Evolutionary conservation across 2,888 invertebrate species (phyloP).

Genomic region (Cryptus viduatorius): DNA sequence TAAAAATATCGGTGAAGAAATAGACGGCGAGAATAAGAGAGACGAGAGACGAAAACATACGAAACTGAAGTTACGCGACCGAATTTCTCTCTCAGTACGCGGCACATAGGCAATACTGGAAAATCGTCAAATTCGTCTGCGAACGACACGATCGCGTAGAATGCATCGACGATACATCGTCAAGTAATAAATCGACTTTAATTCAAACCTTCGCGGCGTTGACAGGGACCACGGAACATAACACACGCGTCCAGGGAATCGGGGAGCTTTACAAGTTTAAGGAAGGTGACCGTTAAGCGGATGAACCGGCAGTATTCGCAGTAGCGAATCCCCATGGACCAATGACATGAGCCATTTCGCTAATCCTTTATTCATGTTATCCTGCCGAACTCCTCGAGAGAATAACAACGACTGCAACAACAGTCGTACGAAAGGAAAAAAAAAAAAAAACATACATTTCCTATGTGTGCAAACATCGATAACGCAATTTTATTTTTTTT

Average conservation of each 20-base stretch:
- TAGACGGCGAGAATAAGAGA: slow-evolving; percentile 21
- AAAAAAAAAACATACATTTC: background rate
- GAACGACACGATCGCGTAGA: slow-evolving; percentile 17
- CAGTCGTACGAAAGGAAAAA: background rate
- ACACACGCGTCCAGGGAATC: background rate
- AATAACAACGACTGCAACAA: background rate
- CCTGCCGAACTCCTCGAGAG: background rate
- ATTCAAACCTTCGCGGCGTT: slow-evolving; percentile 10
- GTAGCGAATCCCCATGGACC: background rate
- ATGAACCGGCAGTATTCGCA: slow-evolving; percentile 2
- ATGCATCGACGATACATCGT: background rate
- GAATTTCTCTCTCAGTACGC: slow-evolving; percentile 43
- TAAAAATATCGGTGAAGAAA: slow-evolving; percentile 25
- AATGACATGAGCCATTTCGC: slow-evolving; percentile 31
- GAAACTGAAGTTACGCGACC: slow-evolving; percentile 52
- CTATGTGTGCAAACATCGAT: background rate
- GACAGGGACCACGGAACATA: background rate
- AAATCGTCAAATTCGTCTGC: slow-evolving; percentile 18
- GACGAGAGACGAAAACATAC: slow-evolving; percentile 37
- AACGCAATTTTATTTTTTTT: background rate
- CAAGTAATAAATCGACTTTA: slow-evolving; percentile 44
- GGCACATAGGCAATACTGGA: slow-evolving; percentile 38
- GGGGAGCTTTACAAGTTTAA: slow-evolving; percentile 29
- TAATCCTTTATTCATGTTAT: slow-evolving; percentile 29
- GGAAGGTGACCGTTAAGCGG: slow-evolving; percentile 26